Evolutionary conservation across 2,888 invertebrate genomes (phyloP).

Genomic region (Desoria tigrina): DNA sequence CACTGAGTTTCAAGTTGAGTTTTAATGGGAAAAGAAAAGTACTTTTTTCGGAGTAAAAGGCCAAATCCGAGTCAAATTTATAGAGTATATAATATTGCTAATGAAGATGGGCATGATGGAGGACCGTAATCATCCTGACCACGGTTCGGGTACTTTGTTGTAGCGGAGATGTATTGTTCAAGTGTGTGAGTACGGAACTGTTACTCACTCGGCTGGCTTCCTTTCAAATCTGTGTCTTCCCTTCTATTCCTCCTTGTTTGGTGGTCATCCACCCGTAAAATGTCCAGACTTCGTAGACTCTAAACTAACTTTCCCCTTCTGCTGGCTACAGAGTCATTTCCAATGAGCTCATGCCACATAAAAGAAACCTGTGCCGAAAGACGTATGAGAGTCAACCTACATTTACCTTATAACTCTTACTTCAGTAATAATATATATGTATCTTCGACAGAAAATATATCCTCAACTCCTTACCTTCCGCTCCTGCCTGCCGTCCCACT

Average conservation of each 20-base stretch:
- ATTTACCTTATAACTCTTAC: too few species aligned
- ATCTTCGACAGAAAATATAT: too few species aligned
- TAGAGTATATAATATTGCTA: too few species aligned
- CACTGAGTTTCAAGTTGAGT: too few species aligned
- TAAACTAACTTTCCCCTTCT: background rate
- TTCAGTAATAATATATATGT: too few species aligned
- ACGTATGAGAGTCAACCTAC: background rate
- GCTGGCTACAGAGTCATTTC: background rate
- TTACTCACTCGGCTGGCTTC: slow-evolving; percentile 14
- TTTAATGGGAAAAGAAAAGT: too few species aligned
- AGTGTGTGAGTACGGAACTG: slow-evolving; percentile 1
- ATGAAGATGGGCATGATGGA: slow-evolving; percentile 8
- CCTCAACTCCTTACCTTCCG: too few species aligned
- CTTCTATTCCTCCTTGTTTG: background rate
- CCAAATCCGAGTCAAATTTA: too few species aligned
- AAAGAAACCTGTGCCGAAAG: slow-evolving; percentile 2
- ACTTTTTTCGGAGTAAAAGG: too few species aligned
- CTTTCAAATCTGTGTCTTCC: background rate
- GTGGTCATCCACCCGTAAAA: slow-evolving; percentile 2
- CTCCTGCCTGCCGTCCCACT: too few species aligned
- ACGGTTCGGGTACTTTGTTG: background rate
- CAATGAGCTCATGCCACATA: slow-evolving; percentile 2
- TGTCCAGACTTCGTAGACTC: background rate
- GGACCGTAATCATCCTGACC: slow-evolving; percentile 6
- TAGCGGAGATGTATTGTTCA: background rate